Conservation (phyloP, 2,888 invertebrate genomes). For the Diplazon laetatorius region DNA sequence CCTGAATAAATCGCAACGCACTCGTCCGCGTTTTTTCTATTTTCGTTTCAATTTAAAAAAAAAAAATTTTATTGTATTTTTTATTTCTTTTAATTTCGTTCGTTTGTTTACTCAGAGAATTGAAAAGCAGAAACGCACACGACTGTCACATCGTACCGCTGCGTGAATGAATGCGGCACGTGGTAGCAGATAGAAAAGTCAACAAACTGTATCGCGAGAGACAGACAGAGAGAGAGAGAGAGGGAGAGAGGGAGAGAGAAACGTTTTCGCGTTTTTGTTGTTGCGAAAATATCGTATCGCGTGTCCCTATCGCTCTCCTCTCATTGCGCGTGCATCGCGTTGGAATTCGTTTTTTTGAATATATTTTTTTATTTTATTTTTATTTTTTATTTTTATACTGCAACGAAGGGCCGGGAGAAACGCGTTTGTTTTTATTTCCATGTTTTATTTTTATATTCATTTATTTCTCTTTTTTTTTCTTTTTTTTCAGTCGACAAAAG, state of each 20-base stretch:
- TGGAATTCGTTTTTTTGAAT: not conserved
- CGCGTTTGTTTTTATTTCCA: not conserved
- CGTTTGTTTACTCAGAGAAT: not conserved
- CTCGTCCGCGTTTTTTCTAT: conserved; percentile 2
- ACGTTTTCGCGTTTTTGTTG: conserved; percentile 6
- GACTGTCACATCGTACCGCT: not conserved
- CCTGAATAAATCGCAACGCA: conserved; percentile 7
- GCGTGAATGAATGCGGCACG: conserved; percentile 14
- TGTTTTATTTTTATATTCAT: no score
- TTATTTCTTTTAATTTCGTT: not conserved
- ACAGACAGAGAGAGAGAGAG: no score
- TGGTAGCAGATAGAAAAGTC: conserved; percentile 17
- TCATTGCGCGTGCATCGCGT: not conserved
- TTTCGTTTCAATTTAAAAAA: not conserved
- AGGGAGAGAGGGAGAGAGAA: no score
- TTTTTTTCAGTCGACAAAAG: no score
- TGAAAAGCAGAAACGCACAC: not conserved
- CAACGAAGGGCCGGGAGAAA: not conserved
- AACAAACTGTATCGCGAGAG: conserved; percentile 20
- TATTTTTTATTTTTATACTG: no score
- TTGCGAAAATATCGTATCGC: not conserved
- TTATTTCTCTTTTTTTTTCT: no score
- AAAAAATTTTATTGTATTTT: not conserved
- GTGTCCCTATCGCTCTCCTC: not conserved
- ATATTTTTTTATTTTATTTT: no score